Evolutionary conservation across 2,113 vertebrate species (phyloP), one percentile per base, ranked within the genome.

Genomic region (Bufo gargarizans): DNA sequence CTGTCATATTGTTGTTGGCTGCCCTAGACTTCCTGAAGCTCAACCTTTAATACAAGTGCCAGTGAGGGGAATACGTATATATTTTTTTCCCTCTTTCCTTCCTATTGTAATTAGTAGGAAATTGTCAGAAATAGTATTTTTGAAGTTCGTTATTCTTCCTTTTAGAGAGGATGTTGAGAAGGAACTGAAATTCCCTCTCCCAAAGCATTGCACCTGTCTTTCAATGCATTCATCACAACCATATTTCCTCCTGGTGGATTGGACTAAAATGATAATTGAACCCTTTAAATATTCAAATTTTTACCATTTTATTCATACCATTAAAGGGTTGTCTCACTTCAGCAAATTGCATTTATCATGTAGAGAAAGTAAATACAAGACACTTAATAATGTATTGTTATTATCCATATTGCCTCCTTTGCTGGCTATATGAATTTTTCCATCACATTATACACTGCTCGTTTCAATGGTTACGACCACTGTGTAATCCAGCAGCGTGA

Each of bases 11-110:
- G 91, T 96, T 97, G 93, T 96, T 94, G 92, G 88, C 92, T 92
- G 91, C 92, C 91, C 92, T 94, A 88, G 91, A 93, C 93, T 95
- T 97, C 96, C 96, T 96, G 94, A 90, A 90, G 92, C 94, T 94
- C 94, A 95, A 72, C 79, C 17, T 89, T 11, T 14, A 88, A 50
- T 88, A 90, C 94, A 96, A 94, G 94, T 93, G 91, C 92, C 47
- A 94, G 91, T 82, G 1, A 94, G 93, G 94, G 94, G 95, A 93
- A 91, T 58, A 59, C 89, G 63, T 87, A 49, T 89, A 80, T 80
- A 63, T 79, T 53, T 79, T 91, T 53, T 93, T 93, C 92, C 90
- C 90, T 91, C 92, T 92, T 93, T 93, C 92, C 91, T 93, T 94
- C 91, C 91, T 93, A 90, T 93, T 0, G 45, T 92, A 90, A 91